Base-by-base conservation (phyloP, 2,888 invertebrate genomes). In the Pristionchus mayeri region DNA sequence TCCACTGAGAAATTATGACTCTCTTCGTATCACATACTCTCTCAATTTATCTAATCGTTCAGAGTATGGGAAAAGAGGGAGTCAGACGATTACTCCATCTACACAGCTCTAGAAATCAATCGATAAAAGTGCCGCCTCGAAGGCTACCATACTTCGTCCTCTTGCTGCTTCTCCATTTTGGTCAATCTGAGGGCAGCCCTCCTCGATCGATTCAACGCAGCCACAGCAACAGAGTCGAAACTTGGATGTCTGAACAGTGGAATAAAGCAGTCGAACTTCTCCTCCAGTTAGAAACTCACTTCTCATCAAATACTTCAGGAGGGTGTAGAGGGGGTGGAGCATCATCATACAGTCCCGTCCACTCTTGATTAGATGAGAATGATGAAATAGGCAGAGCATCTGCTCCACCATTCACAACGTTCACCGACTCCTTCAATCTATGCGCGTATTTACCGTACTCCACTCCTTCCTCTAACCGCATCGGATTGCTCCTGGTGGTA, bases 61-160 rank as follows among this genome's bases (percentile, higher is more conserved):
- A 16, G 37, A 37, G 0, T 7, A 67, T 37, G 7, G 30, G 2
- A 67, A 4, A 63, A 34, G 37, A n/a, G 6, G 37, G 21, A 18
- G 21, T 54, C 54, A 16, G 21, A 67, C 4, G 0, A 67, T 30
- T n/a, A n/a, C n/a, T n/a, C n/a, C n/a, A n/a, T n/a, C n/a, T n/a
- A n/a, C n/a, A n/a, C n/a, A n/a, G n/a, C n/a, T n/a, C n/a, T n/a
- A n/a, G n/a, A n/a, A n/a, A n/a, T n/a, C n/a, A n/a, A n/a, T n/a
- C n/a, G n/a, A n/a, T n/a, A n/a, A n/a, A n/a, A n/a, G n/a, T n/a
- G n/a, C n/a, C n/a, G n/a, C n/a, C n/a, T n/a, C n/a, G n/a, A n/a
- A n/a, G n/a, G n/a, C 48, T 76, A 76, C 76, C 48, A 24, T 76
- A 76, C 76, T 48, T 76, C 48, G 27, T 76, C 76, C n/a, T 76